Evolutionary conservation across 1,140 invertebrate genomes (phyloP).

Genomic region (Drosophila arizonae): DNA sequence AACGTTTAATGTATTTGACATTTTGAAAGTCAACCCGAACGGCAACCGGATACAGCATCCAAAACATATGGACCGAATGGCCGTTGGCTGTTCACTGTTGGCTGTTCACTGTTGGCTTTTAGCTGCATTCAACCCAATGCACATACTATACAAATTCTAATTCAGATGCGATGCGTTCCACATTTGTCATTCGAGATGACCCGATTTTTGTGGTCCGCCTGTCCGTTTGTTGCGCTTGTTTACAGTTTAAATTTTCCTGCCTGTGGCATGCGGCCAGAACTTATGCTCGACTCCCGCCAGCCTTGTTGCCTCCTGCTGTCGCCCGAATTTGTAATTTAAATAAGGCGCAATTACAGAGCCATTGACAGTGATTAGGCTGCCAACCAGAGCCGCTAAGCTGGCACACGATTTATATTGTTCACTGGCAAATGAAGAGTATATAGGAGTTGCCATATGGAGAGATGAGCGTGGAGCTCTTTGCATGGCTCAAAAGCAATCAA

Average conservation of each 20-base stretch:
- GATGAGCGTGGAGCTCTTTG: not conserved
- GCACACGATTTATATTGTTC: slow-evolving; percentile 15
- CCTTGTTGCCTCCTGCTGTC: slow-evolving; percentile 25
- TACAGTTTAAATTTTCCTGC: slow-evolving; percentile 73
- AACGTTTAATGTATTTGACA: slow-evolving; percentile 80
- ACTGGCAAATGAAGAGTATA: not conserved
- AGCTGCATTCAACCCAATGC: slow-evolving; percentile 17
- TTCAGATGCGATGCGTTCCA: slow-evolving; percentile 32
- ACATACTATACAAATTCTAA: slow-evolving; percentile 5
- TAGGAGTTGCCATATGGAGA: too few relatives aligned
- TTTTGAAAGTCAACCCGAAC: slow-evolving; percentile 77
- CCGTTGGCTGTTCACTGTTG: not conserved
- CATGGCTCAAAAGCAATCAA: too few relatives aligned
- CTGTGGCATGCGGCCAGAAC: slow-evolving; percentile 29
- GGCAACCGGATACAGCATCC: slow-evolving; percentile 62
- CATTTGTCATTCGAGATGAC: slow-evolving; percentile 77
- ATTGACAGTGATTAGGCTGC: slow-evolving; percentile 73
- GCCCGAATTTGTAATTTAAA: slow-evolving; percentile 74
- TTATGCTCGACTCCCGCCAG: slow-evolving; percentile 4
- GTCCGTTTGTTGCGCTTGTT: slow-evolving; percentile 74
- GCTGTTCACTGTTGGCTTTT: too few relatives aligned
- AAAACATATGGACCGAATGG: slow-evolving; percentile 56
- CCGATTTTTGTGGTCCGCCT: slow-evolving; percentile 72
- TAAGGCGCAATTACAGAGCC: slow-evolving; percentile 77
- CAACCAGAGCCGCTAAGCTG: slow-evolving; percentile 51